Base-by-base conservation (phyloP, 2,888 invertebrate species). In the Heliconius aoede region DNA sequence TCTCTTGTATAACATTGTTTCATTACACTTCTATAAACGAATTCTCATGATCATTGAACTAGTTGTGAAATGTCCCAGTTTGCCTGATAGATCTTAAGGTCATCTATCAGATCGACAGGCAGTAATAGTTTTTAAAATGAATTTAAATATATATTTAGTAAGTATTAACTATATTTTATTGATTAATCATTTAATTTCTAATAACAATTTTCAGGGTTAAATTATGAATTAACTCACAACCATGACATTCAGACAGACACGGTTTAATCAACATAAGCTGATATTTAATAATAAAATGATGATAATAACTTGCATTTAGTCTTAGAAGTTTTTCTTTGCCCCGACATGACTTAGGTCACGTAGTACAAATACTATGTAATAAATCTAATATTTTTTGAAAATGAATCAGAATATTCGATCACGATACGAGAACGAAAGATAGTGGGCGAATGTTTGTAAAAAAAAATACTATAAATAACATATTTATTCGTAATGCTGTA, bases 401-500 rank as follows among this genome's bases (percentile, higher is more conserved):
- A 26, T 62, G 61, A 74, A 74, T 61, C 61, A 74, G n/a, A 61
- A 74, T 46, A 74, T 32, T 65, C 55, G 69, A 61, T 67, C 51
- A 71, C 26, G 62, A 71, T 26, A 30, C 28, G 51, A n/a, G 55
- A 69, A 69, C 69, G 69, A 60, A 13, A 67, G 36, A 46, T 26
- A n/a, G 71, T 67, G 69, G 62, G 73, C 73, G 73, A 32, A 18
- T 26, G 61, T 74, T 74, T 72, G 73, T 77, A 77, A 77, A 78
- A 77, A n/a, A 76, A 76, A 65, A 36, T 40, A 55, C 55, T 62
- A 72, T 77, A 72, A 81, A 81, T 80, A 81, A 80, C 76, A 76
- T 80, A 78, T 81, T 81, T 80, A 80, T 80, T 71, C 75, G 75
- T 61, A 78, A 81, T 79, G 77, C 78, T 80, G 77, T 78, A 78